A percentile compares a stretch with the other conserved stretches of the same genome.
Conservation (phyloP, 37 sponge, comb jelly and placozoan genomes). For the Crambe crambe region DNA sequence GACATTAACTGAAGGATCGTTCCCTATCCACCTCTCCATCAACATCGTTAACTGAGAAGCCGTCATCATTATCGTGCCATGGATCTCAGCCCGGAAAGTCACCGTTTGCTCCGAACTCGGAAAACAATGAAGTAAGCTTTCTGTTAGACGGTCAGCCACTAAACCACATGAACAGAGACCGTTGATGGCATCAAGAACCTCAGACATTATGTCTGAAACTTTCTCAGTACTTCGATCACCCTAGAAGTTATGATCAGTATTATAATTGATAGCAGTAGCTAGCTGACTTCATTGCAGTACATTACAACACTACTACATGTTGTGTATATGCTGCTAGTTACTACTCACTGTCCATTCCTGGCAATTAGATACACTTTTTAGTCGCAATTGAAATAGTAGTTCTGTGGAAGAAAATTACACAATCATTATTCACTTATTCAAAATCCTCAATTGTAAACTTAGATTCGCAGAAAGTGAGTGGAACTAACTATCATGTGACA, state of each 20-base stretch:
- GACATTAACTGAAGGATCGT: background rate
- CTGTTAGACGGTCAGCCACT: background rate
- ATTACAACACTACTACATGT: too few species aligned
- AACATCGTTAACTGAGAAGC: background rate
- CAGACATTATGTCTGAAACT: background rate
- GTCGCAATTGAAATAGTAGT: background rate
- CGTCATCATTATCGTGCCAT: background rate
- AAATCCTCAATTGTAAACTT: too few species aligned
- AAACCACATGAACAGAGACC: background rate
- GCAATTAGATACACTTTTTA: background rate
- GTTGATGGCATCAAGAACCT: background rate
- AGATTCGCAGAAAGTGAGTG: too few species aligned
- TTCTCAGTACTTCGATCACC: background rate
- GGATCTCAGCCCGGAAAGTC: background rate
- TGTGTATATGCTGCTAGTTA: background rate
- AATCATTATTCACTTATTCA: too few species aligned
- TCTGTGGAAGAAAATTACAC: background rate
- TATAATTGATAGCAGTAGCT: too few species aligned
- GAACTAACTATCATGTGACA: background rate
- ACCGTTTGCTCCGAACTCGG: background rate
- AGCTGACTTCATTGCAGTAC: too few species aligned
- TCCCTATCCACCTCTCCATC: background rate
- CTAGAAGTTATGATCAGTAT: too few species aligned
- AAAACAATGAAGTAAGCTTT: background rate
- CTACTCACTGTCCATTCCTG: background rate